Base-by-base conservation (phyloP, 2,797 vertebrate genomes). In the Danio jaintianensis region DNA sequence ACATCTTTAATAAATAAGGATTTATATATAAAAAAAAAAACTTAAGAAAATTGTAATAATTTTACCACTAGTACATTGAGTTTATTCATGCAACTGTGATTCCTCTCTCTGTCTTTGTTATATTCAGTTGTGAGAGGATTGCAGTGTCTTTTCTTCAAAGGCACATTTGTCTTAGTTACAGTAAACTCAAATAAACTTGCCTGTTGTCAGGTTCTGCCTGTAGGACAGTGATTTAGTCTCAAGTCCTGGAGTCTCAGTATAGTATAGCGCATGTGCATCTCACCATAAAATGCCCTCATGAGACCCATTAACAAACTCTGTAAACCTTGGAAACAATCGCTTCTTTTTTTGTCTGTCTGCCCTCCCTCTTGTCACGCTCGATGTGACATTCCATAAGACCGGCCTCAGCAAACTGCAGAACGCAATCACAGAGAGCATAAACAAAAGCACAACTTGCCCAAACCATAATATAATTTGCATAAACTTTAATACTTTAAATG, bases 361-460 rank as follows among this genome's bases (percentile, higher is more conserved):
- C 86, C 53, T 85, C 79, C 83, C 81, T 89, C 87, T 88, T 18
- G 86, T 89, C 89, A 91, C 80, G 89, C 90, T 92, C 91, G 89
- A 74, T 56, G 64, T 86, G 88, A 91, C 87, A 90, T 92, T 92
- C 91, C 88, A 85, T 82, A 88, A 68, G 43, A 61, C 76, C 47
- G 43, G 36, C 43, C 66, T 69, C 55, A 78, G 76, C 55, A 47
- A 47, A 64, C 36, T 11, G 43, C n/a, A 48, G 7, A 59, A 50
- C 12, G 0, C 50, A 58, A 76, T 29, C 61, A 55, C n/a, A n/a
- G 38, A 1, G 3, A 63, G 43, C 40, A 67, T 56, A 53, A 77
- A 67, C 62, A 77, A 77, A 67, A 45, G 73, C 61, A 12, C 38
- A 6, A 55, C 52, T 10, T 48, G 55, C 22, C 55, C 40, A 61